Evolutionary conservation across 2,888 invertebrate genomes (phyloP).

Genomic region (Zygaena filipendulae): DNA sequence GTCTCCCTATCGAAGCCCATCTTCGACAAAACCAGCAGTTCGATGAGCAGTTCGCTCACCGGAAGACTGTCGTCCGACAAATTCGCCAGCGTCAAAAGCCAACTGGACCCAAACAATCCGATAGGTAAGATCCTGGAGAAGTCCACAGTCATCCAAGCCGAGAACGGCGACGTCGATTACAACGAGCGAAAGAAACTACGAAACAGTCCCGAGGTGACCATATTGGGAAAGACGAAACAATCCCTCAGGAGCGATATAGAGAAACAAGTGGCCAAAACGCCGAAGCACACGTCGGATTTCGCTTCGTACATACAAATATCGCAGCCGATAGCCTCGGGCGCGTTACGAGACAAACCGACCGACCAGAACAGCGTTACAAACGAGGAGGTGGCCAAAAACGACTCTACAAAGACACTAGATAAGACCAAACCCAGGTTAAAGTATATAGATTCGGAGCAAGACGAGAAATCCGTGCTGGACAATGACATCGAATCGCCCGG

Average conservation of each 20-base stretch:
- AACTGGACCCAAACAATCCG: slow-evolving; percentile 60
- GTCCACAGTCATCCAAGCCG: slow-evolving; percentile 57
- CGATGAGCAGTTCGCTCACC: slow-evolving; percentile 46
- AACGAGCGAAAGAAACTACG: slow-evolving; percentile 28
- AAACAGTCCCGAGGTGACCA: slow-evolving; percentile 27
- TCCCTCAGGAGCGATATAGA: slow-evolving; percentile 47
- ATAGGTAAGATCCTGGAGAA: slow-evolving; percentile 63
- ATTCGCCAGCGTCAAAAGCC: slow-evolving; percentile 56
- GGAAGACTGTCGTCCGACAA: slow-evolving; percentile 48
- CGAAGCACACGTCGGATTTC: slow-evolving; percentile 69
- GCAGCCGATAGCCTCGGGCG: slow-evolving; percentile 55
- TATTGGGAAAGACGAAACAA: slow-evolving; percentile 21
- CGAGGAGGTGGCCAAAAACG: slow-evolving; percentile 28
- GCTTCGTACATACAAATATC: slow-evolving; percentile 71
- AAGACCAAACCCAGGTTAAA: slow-evolving; percentile 36
- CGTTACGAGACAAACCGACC: slow-evolving; percentile 31
- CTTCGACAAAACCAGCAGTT: slow-evolving; percentile 31
- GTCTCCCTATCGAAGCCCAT: slow-evolving; percentile 41
- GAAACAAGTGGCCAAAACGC: slow-evolving; percentile 46
- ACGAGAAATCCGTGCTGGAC: slow-evolving; percentile 38
- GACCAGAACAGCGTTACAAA: slow-evolving; percentile 27
- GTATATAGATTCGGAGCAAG: slow-evolving; percentile 49
- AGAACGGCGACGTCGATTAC: slow-evolving; percentile 45
- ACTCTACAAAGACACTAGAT: slow-evolving; percentile 24
- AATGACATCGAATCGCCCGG: slow-evolving; percentile 58